These are phyloP conservation scores for Pachyseris speciosa DNA, from an alignment of 64 coral and sea anemone genomes.

Conservation along the genomic window DNA sequence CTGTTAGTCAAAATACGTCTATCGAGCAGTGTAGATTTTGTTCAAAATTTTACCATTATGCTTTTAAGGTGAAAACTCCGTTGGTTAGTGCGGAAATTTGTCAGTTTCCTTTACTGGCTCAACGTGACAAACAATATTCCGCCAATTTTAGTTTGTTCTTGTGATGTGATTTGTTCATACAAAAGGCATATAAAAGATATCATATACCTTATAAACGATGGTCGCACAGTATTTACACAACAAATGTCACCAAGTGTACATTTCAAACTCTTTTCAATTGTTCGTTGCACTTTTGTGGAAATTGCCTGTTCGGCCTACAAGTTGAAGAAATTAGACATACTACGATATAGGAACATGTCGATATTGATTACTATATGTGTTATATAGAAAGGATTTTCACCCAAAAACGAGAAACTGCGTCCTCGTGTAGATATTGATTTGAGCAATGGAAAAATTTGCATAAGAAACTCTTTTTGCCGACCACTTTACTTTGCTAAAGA, in stretches of 20 bases:
- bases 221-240: neutral
- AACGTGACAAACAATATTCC: neutral
- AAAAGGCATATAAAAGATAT: neutral
- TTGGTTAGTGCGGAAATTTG: too few species aligned
- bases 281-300: conserved; percentile 1
- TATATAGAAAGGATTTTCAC: neutral
- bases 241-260: conserved; percentile 29
- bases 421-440: neutral
- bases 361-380: neutral
- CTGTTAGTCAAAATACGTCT: neutral
- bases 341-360: neutral
- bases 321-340: neutral
- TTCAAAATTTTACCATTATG: neutral
- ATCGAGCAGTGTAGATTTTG: neutral
- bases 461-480: conserved; percentile 7
- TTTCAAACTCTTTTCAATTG: neutral
- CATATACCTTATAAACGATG: neutral
- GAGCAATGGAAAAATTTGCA: conserved; percentile 14
- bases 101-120: too few species aligned
- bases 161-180: neutral
- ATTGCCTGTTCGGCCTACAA: neutral
- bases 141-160: conserved; percentile 10
- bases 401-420: neutral
- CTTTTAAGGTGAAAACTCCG: too few species aligned
- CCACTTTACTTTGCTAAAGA: conserved; percentile 8